These are phyloP conservation scores for Buphagus erythrorhynchus DNA, from an alignment of 2,797 vertebrate species.

Conservation along the genomic window DNA sequence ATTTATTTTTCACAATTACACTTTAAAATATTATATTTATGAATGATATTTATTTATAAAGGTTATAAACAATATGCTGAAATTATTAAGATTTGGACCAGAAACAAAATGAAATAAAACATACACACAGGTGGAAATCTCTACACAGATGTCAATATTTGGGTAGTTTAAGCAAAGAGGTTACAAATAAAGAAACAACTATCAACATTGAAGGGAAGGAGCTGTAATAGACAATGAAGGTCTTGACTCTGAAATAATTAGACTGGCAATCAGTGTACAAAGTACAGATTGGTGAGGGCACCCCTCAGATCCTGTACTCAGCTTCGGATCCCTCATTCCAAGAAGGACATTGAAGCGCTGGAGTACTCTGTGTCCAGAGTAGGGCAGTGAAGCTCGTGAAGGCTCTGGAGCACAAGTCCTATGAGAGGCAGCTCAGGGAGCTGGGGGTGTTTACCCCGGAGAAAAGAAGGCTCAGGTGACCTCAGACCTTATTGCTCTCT, in stretches of 20 bases:
- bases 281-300: background rate
- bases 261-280: background rate
- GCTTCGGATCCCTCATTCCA: background rate
- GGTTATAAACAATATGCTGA: background rate
- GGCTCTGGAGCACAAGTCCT: background rate
- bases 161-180: background rate
- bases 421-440: rapidly evolving
- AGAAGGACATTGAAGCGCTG: background rate
- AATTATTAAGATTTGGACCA: background rate
- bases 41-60: background rate
- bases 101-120: background rate
- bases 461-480: background rate
- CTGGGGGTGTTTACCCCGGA: background rate
- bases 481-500: background rate
- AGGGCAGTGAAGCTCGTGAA: rapidly evolving
- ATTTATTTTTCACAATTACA: background rate
- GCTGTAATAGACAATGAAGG: background rate
- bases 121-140: background rate
- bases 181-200: background rate
- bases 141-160: background rate
- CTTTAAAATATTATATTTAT: background rate
- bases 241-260: background rate
- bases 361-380: background rate
- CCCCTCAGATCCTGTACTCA: background rate
- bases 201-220: background rate